Evolutionary conservation across 1,140 invertebrate species (phyloP), one percentile per base, ranked within the genome.

Genomic region (Monochamus saltuarius): DNA sequence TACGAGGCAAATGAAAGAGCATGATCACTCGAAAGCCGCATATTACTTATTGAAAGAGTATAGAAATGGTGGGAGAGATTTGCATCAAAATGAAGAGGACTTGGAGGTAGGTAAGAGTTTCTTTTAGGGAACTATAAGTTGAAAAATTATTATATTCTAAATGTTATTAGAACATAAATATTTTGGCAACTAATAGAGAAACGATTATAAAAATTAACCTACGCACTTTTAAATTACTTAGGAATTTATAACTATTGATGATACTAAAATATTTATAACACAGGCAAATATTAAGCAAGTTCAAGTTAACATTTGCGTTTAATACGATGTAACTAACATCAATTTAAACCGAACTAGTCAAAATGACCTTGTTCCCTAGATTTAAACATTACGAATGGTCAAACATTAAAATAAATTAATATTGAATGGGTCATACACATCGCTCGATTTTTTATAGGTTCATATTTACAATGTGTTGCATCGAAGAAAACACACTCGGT

Each of bases 1-100:
- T 6, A 69, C 77, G 13, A 67, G 78, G 11, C 78, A 77, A 10
- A 81, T 87, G 77, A 64, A 68, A 17, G 67, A 79, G 19, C 81
- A 79, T 14, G 75, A 81, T 7, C 86, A 87, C 67, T 86, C 85
- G 38, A 73, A 73, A 13, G 82, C 82, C 45, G 86, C 86, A 0
- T 83, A 83, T 61, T 84, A 86, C 63, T 75, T 87, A 66, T 76
- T 87, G 49, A 75, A 80, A 56, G 85, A 87, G 62, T 85, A 83
- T 56, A 77, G 77, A 69, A 56, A 77, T 13, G 67, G 66, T 51
- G 66, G 74, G 45, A 40, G 72, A 50, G 64, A 72, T 42, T 62
- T 43, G 42, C 52, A 57, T n/a, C 45, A 61, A 7, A 56, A 68
- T 11, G 60, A 64, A 34, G 75, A 78, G 13, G 79, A 82, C 56